Base-by-base conservation (phyloP, 2,797 vertebrate genomes). In the Acanthis flammea region DNA sequence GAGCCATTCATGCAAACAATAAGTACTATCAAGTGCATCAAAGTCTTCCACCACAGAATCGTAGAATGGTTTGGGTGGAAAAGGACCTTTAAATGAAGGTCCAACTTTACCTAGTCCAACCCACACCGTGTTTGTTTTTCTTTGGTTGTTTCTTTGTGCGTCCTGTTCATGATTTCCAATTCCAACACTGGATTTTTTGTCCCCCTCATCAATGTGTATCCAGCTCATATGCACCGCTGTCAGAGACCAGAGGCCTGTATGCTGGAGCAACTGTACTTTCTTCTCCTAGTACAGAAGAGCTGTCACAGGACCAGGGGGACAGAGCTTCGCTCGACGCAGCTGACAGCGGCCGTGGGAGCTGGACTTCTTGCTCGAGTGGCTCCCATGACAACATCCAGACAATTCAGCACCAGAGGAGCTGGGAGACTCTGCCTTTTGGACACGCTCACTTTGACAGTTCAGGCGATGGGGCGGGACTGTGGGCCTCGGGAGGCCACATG, bases 381-480 rank as follows among this genome's bases (percentile, higher is more conserved):
- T 99, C 99, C 71, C 99, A 99, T 5, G 99, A 99, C 92, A 99
- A 99, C 96, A 99, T 99, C 95, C 99, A 99, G 97, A 99, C 99
- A 70, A 99, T 99, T 95, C 99, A 99, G 97, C 99, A 99, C 97
- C 99, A 99, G 67, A 98, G 99, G 28, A 99, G 99, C 98, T 99
- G 99, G 99, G 99, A 99, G 95, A 99, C 99, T 3, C 97, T 99
- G 74, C 98, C 98, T 5, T 99, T 99, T 9, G 98, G 98, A 65
- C 98, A 98, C 16, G 78, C 97, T 92, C 98, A 98, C 92, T 98
- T 98, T 5, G 98, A 98, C 67, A 98, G 96, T 95, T 97, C 94
- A 94, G 98, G 97, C 21, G 98, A 98, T 33, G 97, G 98, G 80
- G 87, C 98, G 61, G 97, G 97, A 50, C 95, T 98, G 9, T 98